Conservation (phyloP, 2,888 invertebrate species). For the Trachelus tabidus region DNA sequence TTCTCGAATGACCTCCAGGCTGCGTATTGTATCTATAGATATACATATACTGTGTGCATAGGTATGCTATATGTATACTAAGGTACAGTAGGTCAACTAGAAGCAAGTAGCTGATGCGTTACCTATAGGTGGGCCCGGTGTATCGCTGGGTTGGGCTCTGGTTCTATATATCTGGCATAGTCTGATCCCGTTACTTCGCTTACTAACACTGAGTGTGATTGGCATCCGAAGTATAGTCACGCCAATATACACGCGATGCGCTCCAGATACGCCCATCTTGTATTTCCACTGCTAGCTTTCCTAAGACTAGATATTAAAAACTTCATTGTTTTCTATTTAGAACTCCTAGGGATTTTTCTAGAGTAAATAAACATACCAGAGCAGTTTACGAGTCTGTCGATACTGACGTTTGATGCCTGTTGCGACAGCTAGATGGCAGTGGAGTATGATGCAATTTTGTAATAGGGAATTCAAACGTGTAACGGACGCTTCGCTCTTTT, state of each 20-base stretch:
- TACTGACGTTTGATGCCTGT: background rate
- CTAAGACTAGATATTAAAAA: background rate
- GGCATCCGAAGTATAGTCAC: background rate
- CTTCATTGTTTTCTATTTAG: background rate
- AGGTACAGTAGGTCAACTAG: constrained; percentile 1
- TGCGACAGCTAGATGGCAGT: background rate
- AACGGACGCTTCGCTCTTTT: too few relatives aligned
- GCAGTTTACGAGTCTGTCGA: background rate
- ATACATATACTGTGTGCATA: constrained; percentile 10
- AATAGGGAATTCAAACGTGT: background rate
- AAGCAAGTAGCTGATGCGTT: background rate
- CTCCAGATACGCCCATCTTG: constrained; percentile 13
- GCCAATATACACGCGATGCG: constrained; percentile 11
- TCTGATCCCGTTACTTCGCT: constrained; percentile 53
- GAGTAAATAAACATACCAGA: background rate
- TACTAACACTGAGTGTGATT: constrained; percentile 24
- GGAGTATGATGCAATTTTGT: background rate
- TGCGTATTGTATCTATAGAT: constrained; percentile 1
- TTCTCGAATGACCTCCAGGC: constrained; percentile 50
- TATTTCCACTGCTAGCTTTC: background rate
- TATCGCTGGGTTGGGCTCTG: constrained; percentile 42
- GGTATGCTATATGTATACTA: constrained; percentile 2
- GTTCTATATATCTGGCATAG: constrained; percentile 41
- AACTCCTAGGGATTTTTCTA: background rate
- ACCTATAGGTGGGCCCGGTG: constrained; percentile 33